Evolutionary conservation across 2,888 invertebrate genomes (phyloP).

Genomic region (Cylindroiulus punctatus): DNA sequence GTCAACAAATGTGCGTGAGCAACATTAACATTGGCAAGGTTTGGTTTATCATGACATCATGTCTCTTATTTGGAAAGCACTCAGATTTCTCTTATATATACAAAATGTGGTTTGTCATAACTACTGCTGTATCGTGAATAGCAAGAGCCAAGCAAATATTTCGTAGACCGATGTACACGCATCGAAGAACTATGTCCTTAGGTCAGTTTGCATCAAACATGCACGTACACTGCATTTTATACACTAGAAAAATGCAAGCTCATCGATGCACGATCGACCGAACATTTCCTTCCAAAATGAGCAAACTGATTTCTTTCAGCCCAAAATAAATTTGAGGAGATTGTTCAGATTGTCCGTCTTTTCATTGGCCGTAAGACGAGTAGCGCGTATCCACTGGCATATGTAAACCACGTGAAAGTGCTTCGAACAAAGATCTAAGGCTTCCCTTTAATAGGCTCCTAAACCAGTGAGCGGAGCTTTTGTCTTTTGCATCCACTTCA

Average conservation of each 20-base stretch:
- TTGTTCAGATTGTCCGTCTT: background rate
- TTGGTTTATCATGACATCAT: no score
- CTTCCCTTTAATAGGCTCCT: background rate
- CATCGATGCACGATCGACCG: background rate
- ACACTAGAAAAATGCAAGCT: background rate
- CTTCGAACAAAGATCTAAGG: background rate
- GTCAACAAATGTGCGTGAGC: no score
- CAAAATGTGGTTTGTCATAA: no score
- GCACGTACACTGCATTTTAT: background rate
- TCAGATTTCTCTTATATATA: no score
- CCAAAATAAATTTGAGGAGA: background rate
- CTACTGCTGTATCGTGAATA: no score
- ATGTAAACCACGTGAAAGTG: background rate
- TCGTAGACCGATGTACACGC: no score
- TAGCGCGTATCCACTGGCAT: no score
- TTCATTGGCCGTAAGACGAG: background rate
- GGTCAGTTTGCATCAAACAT: no score
- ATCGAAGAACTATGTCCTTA: no score
- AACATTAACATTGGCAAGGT: no score
- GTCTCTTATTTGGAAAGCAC: no score
- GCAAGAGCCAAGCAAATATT: no score
- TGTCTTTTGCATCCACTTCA: slow-evolving; percentile 24
- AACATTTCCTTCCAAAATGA: background rate
- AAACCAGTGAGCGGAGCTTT: background rate
- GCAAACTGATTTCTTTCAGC: background rate